Conservation (phyloP, 2,797 vertebrate species). For the Bovichtus variegatus region DNA sequence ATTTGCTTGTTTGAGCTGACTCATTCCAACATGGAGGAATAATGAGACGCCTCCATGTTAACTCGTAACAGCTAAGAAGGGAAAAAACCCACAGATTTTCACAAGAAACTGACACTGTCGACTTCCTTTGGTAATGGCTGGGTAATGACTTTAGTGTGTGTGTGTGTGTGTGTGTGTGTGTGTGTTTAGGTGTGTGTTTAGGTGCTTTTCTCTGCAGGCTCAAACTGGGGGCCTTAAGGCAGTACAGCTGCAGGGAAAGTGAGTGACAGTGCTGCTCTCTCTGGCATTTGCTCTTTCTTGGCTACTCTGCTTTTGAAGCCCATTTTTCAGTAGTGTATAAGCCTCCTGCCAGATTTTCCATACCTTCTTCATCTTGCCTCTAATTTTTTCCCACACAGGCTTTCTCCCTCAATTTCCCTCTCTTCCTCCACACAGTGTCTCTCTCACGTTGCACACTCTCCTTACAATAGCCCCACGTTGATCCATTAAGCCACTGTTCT, state of each 20-base stretch:
- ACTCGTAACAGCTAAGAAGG: background rate
- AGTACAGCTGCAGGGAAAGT: constrained; percentile 35
- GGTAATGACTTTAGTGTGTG: constrained; percentile 6
- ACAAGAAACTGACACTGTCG: constrained; percentile 28
- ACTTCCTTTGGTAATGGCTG: constrained; percentile 21
- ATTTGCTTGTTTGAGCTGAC: constrained; percentile 33
- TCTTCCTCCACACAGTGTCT: background rate
- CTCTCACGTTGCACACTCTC: constrained; percentile 6
- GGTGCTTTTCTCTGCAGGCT: constrained; percentile 17
- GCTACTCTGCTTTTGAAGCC: constrained; percentile 41
- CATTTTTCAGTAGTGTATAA: constrained; percentile 48
- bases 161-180: background rate
- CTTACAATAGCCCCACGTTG: constrained; percentile 19
- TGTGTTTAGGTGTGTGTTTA: constrained; percentile 31
- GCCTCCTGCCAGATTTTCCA: constrained; percentile 32
- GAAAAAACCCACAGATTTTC: constrained; percentile 18
- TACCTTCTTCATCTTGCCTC: constrained; percentile 26
- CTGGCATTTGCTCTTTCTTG: constrained; percentile 37
- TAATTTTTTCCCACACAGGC: constrained; percentile 18
- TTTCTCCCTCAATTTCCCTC: constrained; percentile 13
- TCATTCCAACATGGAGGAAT: constrained; percentile 39
- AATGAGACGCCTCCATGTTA: constrained; percentile 32
- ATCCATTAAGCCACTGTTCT: constrained; percentile 51
- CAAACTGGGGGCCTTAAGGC: constrained; percentile 2
- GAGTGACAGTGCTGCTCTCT: constrained; percentile 35